Evolutionary conservation across 2,888 invertebrate species (phyloP), one percentile per base, ranked within the genome.

Genomic region (Trichacis sp.): DNA sequence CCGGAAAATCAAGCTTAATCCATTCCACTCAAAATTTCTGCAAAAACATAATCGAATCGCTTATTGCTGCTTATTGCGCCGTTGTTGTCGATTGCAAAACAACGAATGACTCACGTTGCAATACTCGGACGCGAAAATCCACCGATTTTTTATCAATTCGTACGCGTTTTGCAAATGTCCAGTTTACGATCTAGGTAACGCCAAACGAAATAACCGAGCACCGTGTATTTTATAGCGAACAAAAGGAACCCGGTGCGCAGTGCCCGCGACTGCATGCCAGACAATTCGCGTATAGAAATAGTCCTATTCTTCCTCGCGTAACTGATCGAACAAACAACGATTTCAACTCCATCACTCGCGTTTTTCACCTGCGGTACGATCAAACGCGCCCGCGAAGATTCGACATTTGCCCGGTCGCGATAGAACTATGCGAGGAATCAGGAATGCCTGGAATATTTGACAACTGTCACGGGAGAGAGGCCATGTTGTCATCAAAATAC

Each of bases 221-320:
- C 59, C n/a, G 77, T 75, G 60, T 82, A 82, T 55, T 83, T 81
- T 4, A 78, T 68, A 20, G 76, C 75, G 47, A 80, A 56, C 53
- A 80, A 49, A 19, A 80, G 50, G 30, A 80, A 72, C 61, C 72
- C 75, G 60, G 70, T 55, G 67, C 75, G 75, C 67, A 75, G 49
- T 62, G 48, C 74, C 52, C 73, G 75, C 67, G 74, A 71, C 65
- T 60, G 58, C 69, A 69, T 69, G 18, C 63, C 69, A 66, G 59
- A 6, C 14, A 36, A 12, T 4, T 36, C 3, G 3, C 36, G 36
- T n/a, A n/a, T n/a, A n/a, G n/a, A n/a, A n/a, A n/a, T n/a, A n/a
- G n/a, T n/a, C n/a, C n/a, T n/a, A n/a, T n/a, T n/a, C n/a, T n/a
- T n/a, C n/a, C n/a, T n/a, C n/a, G n/a, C n/a, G n/a, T n/a, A n/a